Percentiles rank a stretch among this genome's conserved stretches.
These are phyloP conservation scores for Zophobas morio DNA, from an alignment of 1,140 invertebrate species.

Conservation along the genomic window DNA sequence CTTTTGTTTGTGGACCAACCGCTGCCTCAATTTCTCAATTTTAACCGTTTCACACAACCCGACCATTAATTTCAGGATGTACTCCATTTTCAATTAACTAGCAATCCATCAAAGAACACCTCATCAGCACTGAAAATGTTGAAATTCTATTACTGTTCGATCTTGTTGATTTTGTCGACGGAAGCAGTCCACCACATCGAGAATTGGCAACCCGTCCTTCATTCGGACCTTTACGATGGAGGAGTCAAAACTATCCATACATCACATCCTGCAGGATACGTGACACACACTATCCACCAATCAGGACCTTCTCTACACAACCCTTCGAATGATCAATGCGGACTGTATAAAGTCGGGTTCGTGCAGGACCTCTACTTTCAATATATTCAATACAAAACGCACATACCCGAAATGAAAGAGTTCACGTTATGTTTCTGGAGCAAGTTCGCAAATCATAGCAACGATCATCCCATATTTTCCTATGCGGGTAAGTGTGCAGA, in stretches of 20 bases:
- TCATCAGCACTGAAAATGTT: constrained; percentile 6
- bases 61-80: constrained; percentile 23
- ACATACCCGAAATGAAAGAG: constrained; percentile 82
- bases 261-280: constrained; percentile 25
- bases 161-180: neutral
- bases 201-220: constrained; percentile 27
- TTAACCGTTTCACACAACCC: neutral
- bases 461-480: constrained; percentile 85
- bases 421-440: constrained; percentile 87
- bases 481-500: constrained; percentile 78
- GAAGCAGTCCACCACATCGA: constrained; percentile 18
- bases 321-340: constrained; percentile 68
- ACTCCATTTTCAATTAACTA: constrained; percentile 10
- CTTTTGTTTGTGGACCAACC: too few relatives aligned
- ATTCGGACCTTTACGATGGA: constrained; percentile 24
- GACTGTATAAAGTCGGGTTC: constrained; percentile 76
- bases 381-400: constrained; percentile 79
- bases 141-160: constrained; percentile 12
- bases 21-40: too few relatives aligned
- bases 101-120: constrained; percentile 14
- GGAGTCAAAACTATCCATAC: constrained; percentile 27
- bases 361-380: constrained; percentile 80
- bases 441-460: constrained; percentile 84
- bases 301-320: constrained; percentile 3
- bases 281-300: constrained; percentile 18